Evolutionary conservation across 2,113 vertebrate genomes (phyloP).

Genomic region (Lampris megalopsis): DNA sequence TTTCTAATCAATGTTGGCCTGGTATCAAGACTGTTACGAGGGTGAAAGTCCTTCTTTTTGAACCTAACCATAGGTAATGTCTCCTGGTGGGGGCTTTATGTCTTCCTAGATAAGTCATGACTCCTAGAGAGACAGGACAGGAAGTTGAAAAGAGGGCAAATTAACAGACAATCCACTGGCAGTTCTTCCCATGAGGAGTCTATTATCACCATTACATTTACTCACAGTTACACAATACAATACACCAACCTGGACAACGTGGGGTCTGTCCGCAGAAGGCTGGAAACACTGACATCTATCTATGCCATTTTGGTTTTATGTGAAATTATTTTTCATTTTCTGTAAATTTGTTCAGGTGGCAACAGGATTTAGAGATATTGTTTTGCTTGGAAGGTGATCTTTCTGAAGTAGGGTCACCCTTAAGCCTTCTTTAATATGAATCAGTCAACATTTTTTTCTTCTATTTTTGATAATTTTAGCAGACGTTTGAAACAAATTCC

Average conservation of each 20-base stretch:
- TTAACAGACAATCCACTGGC: slow-evolving; percentile 16
- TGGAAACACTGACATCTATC: too few species aligned
- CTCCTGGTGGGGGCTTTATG: not conserved
- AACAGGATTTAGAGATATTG: too few species aligned
- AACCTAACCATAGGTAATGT: not conserved
- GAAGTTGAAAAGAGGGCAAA: not conserved
- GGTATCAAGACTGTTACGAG: not conserved
- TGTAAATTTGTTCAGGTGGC: too few species aligned
- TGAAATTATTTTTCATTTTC: too few species aligned
- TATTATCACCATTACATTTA: slow-evolving; percentile 3
- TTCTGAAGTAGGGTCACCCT: not conserved
- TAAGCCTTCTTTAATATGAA: not conserved
- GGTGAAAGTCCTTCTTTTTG: not conserved
- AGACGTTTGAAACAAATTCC: not conserved
- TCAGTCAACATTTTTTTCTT: too few species aligned
- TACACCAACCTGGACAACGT: too few species aligned
- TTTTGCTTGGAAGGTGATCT: too few species aligned
- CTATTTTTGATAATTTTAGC: too few species aligned
- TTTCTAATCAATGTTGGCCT: not conserved
- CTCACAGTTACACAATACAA: slow-evolving; percentile 7
- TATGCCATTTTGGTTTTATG: too few species aligned
- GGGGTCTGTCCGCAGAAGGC: too few species aligned
- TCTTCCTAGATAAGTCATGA: not conserved
- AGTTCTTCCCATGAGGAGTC: not conserved
- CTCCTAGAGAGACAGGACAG: not conserved